Percentiles rank a stretch among this genome's conserved stretches.
These are phyloP conservation scores for Peromyscus maniculatus DNA, from an alignment of 2,113 vertebrate species.

Conservation along the genomic window DNA sequence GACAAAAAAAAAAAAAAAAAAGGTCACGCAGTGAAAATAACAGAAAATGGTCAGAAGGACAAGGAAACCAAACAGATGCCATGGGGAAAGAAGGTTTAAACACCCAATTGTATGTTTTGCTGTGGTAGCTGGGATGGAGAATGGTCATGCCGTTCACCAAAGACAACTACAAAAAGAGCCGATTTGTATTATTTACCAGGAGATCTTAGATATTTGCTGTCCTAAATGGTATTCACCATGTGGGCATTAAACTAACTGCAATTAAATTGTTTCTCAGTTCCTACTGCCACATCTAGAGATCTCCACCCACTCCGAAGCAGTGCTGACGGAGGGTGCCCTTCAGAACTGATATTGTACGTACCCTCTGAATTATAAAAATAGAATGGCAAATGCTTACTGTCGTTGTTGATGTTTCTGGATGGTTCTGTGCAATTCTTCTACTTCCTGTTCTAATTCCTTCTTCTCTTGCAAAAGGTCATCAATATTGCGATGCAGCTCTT, in stretches of 20 bases:
- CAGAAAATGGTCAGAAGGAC: constrained; percentile 9
- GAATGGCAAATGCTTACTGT: constrained; percentile 84
- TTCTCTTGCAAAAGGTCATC: constrained; percentile 86
- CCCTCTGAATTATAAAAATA: neutral
- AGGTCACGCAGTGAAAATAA: neutral
- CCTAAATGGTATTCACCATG: neutral
- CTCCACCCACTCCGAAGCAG: neutral
- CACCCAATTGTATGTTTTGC: neutral
- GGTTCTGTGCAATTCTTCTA: constrained; percentile 85
- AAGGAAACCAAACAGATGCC: neutral
- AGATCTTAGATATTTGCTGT: neutral
- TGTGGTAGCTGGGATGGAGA: neutral
- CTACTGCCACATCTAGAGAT: constrained; percentile 2
- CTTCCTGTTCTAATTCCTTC: constrained; percentile 85
- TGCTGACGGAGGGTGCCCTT: neutral
- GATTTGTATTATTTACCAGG: neutral
- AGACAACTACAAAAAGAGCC: neutral
- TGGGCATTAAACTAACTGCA: neutral
- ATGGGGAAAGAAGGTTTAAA: neutral
- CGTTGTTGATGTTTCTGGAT: constrained; percentile 79
- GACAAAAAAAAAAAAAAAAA: neutral
- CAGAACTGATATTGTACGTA: neutral
- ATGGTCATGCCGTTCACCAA: neutral
- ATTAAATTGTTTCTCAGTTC: constrained; percentile 29
- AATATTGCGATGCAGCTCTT: constrained; percentile 79